Evolutionary conservation across 2,888 invertebrate genomes (phyloP), one percentile per base, ranked within the genome.

Genomic region (Hemicrepidius hirtus): DNA sequence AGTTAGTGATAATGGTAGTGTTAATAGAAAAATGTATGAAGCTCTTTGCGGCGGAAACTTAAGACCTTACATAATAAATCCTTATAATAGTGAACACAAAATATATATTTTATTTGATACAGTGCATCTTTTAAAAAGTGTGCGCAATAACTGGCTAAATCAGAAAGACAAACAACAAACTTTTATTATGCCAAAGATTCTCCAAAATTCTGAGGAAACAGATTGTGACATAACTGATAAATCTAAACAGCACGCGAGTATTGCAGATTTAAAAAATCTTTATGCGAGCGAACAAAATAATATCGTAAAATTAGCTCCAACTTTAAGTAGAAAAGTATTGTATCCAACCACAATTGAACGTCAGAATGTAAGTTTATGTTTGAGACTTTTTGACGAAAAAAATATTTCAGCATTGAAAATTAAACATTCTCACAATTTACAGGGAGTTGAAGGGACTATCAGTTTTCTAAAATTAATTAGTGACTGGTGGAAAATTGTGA

Each of bases 161-260:
- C 35, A 65, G 50, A 65, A 9, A 4, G 50, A 53, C n/a, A 18
- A 1, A 7, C n/a, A 20, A 4, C 65, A 65, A 50, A 65, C 65
- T 16, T 18, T 50, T 10, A 10, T 65, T 0, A 24, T 53, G 35
- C 50, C 49, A 18, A 3, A n/a, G 44, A 62, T 24, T 12, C 21
- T 18, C n/a, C n/a, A n/a, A n/a, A n/a, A n/a, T n/a, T n/a, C n/a
- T n/a, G n/a, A n/a, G n/a, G n/a, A n/a, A n/a, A 6, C 13, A 18
- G 3, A 59, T 40, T 40, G 7, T n/a, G 40, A 40, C 12, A 40
- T n/a, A 12, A n/a, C 13, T 18, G 16, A 18, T 46, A 44, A 44
- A 4, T 24, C 6, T n/a, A n/a, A n/a, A n/a, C n/a, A n/a, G 9
- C 16, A 1, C 21, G 20, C n/a, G 10, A 24, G 6, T 46, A 1